Base-by-base conservation (phyloP, 1,140 invertebrate species). In the Leptopilina boulardi region DNA sequence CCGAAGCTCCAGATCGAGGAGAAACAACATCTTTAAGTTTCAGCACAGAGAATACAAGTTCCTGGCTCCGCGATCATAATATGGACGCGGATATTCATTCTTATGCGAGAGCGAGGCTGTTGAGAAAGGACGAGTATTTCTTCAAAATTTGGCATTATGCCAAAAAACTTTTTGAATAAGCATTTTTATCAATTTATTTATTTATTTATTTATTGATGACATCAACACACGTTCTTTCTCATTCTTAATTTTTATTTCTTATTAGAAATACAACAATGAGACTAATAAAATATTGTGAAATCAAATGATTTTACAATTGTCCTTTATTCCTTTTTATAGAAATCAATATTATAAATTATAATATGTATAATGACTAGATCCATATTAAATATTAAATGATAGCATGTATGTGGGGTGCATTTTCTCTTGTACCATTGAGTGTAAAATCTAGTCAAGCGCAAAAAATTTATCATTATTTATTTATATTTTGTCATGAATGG, bases 1-100 rank as follows among this genome's bases (percentile, higher is more conserved):
- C 92, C 0, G 91, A 92, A 75, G 86, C 87, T n/a, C 92, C 92
- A 19, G 92, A 93, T 77, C 89, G 92, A 87, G 92, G 95, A 88
- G 91, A 94, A 90, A 95, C 94, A 10, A 95, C 96, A 6, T 94
- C 93, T 2, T 81, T 94, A 5, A 94, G 93, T 77, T 96, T 96
- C 91, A 97, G 95, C 87, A 96, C 96, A 4, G 96, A 97, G 89
- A 97, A 96, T 3, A 97, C 96, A n/a, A 97, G 96, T 56, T 97
- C 96, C 0, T 98, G 97, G 97, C 92, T 98, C 86, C 92, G 96
- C 59, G 96, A 98, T 77, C 94, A 96, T 82, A 96, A 96, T 81
- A 97, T 98, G 96, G 97, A 98, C 88, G 97, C 97, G 0, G 96
- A 98, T 83, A 98, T 98, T 81, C 93, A 94, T 78, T 96, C 95